Base-by-base conservation (phyloP, 2,888 invertebrate genomes). In the Eurytoma californica region DNA sequence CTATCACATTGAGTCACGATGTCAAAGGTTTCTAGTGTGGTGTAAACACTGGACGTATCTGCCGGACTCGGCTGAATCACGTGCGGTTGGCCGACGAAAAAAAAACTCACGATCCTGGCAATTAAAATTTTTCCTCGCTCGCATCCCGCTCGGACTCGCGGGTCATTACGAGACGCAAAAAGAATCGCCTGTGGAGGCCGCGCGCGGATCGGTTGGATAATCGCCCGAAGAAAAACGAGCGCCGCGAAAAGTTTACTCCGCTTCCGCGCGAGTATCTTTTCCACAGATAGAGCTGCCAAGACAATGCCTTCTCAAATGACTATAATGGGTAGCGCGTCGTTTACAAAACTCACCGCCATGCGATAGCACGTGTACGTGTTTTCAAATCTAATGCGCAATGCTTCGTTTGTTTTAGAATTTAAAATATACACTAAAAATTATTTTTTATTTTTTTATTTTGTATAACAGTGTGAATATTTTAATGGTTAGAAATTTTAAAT, bases 11-110 rank as follows among this genome's bases (percentile, higher is more conserved):
- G 72, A 77, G 53, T 77, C 72, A 77, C 24, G 18, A 66, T 72
- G 77, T 77, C 77, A 77, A 77, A 77, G 77, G 72, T 77, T 77
- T 72, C 72, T 77, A 67, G 72, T 72, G 53, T 77, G 67, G 47
- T 53, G 72, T 77, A 77, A 77, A 77, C 53, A 72, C 14, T 61
- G 39, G 16, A 30, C 16, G 63, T 4, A 63, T 63, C 53, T 18
- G 20, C 51, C 7, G 55, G n/a, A 55, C 20, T 24, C n/a, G 3
- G 13, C 30, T 20, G 58, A 77, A 77, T 72, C 60, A 72, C 77
- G 30, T 67, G 66, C 18, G 1, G 18, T 14, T 39, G 30, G 28
- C 14, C 20, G 13, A 18, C 12, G 47, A 60, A 53, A 49, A 65
- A 63, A 57, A 24, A 63, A 12, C 1, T 72, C 30, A 49, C 47